These are phyloP conservation scores for Uloborus plumipes DNA, from an alignment of 2,888 invertebrate genomes.

Conservation along the genomic window DNA sequence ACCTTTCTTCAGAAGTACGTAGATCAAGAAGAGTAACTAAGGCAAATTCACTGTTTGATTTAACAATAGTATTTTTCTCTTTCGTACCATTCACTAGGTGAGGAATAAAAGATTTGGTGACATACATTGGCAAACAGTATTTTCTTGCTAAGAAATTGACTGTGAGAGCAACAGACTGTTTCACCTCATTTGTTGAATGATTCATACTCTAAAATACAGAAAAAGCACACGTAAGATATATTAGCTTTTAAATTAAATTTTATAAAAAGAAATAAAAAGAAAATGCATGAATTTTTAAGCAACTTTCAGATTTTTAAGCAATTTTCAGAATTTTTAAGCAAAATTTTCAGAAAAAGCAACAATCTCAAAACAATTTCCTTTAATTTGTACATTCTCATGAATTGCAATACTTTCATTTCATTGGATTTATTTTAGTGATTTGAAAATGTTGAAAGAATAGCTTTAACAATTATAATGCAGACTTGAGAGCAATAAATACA, in stretches of 20 bases:
- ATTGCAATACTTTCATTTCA: too few species aligned
- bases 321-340: too few species aligned
- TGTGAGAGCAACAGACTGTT: conserved; percentile 88
- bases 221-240: too few species aligned
- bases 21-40: conserved; percentile 87
- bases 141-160: conserved; percentile 82
- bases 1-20: conserved; percentile 78
- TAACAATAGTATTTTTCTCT: conserved; percentile 96
- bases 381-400: too few species aligned
- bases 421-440: too few species aligned
- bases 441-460: too few species aligned
- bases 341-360: too few species aligned
- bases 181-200: conserved; percentile 92
- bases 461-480: too few species aligned
- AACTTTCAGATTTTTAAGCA: too few species aligned
- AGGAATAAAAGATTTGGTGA: conserved; percentile 85
- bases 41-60: conserved; percentile 93
- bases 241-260: background rate
- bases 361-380: too few species aligned
- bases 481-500: too few species aligned
- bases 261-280: background rate
- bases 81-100: conserved; percentile 97
- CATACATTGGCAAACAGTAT: conserved; percentile 73
- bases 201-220: conserved; percentile 82
- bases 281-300: background rate